Conservation (phyloP, 2,888 invertebrate species). For the Bedellia somnulentella region DNA sequence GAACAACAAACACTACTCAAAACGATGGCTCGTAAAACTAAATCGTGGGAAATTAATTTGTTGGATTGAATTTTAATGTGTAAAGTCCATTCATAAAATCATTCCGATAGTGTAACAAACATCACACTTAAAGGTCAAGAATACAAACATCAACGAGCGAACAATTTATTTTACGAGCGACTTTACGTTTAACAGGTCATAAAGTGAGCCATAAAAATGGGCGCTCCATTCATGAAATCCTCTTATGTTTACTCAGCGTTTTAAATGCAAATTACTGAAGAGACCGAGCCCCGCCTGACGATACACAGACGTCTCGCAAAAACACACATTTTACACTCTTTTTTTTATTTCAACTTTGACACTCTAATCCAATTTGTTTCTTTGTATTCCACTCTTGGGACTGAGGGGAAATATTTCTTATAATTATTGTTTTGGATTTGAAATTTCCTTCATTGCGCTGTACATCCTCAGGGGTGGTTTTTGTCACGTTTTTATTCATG, state of each 20-base stretch:
- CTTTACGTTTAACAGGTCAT: slow-evolving; percentile 54
- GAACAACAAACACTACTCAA: not conserved
- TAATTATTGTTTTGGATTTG: slow-evolving; percentile 52
- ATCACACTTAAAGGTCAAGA: slow-evolving; percentile 16
- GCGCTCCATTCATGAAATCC: slow-evolving; percentile 47
- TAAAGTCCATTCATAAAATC: not conserved
- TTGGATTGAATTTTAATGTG: not conserved
- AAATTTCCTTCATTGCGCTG: slow-evolving; percentile 23
- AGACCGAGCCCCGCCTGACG: slow-evolving; percentile 20
- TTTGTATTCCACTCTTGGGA: slow-evolving; percentile 47
- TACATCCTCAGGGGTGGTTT: slow-evolving; percentile 8
- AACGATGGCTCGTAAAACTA: no score
- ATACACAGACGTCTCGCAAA: slow-evolving; percentile 36
- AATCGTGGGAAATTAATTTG: not conserved
- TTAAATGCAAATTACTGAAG: slow-evolving; percentile 42
- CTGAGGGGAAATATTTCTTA: slow-evolving; percentile 39
- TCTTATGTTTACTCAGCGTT: slow-evolving; percentile 49
- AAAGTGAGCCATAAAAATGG: slow-evolving; percentile 50
- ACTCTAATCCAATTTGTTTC: slow-evolving; percentile 60
- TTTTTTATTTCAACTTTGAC: slow-evolving; percentile 61
- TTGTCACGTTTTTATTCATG: not conserved
- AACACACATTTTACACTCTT: slow-evolving; percentile 26
- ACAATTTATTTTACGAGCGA: slow-evolving; percentile 51
- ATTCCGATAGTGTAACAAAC: not conserved
- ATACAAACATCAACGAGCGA: slow-evolving; percentile 22